phyloP scores from a whole-genome alignment of 2,113 vertebrate genomes.

The Xiphophorus hellerii region DNA sequence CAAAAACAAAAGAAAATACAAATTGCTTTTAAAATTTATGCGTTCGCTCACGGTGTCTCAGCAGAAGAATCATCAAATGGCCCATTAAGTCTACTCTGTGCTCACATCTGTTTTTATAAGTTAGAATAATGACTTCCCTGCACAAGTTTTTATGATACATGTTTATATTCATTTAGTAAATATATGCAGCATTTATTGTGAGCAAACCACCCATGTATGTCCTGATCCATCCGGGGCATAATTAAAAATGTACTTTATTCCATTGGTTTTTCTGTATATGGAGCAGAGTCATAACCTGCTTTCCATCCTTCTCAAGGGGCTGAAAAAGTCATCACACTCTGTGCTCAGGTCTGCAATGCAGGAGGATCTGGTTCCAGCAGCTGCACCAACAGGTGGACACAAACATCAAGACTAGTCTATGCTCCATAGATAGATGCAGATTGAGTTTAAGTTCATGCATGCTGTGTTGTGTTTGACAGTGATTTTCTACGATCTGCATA shows the following conservation, averaged over 20 bases:
- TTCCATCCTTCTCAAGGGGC: conserved; percentile 36
- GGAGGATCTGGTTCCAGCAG: conserved; percentile 65
- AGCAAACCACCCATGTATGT: conserved; percentile 1
- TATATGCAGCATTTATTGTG: background rate
- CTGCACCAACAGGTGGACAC: conserved; percentile 41
- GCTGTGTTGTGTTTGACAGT: conserved; percentile 2
- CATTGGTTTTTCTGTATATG: conserved; percentile 24
- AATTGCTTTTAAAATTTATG: background rate
- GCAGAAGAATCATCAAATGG: conserved; percentile 19
- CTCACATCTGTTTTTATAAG: conserved; percentile 9
- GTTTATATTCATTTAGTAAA: conserved; percentile 11
- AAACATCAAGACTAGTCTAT: conserved; percentile 32
- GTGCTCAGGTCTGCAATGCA: conserved; percentile 67
- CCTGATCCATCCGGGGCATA: background rate
- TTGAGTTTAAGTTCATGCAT: background rate
- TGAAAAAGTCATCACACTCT: conserved; percentile 64
- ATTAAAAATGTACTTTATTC: background rate
- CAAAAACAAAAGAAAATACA: background rate
- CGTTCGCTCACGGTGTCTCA: background rate
- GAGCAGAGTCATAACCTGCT: conserved; percentile 17
- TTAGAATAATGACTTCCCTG: background rate
- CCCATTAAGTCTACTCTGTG: conserved; percentile 10
- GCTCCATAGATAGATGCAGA: conserved; percentile 14
- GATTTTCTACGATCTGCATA: background rate
- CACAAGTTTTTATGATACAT: conserved; percentile 6